phyloP scores from a whole-genome alignment of 2,888 invertebrate genomes.

The Fabriciana adippe region DNA sequence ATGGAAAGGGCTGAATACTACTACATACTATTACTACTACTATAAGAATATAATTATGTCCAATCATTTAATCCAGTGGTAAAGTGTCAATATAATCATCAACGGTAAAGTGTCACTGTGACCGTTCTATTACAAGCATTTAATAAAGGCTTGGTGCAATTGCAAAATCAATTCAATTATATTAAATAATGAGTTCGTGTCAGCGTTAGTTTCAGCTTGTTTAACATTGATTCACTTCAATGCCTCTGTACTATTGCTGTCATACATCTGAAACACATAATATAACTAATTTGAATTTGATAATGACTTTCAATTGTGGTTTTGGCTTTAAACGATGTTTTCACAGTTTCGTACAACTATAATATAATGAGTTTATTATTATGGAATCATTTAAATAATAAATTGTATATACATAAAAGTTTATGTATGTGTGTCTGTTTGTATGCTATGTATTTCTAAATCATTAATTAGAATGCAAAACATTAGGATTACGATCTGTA shows the following conservation, averaged over 20 bases:
- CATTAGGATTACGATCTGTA: too few relatives aligned
- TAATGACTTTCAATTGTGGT: constrained; percentile 1
- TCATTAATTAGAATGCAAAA: too few relatives aligned
- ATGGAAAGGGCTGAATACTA: too few relatives aligned
- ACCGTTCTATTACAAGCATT: neutral
- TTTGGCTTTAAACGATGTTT: neutral
- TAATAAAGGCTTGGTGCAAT: neutral
- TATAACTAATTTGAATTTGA: constrained; percentile 7
- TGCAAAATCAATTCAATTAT: constrained; percentile 10
- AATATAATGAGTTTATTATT: neutral
- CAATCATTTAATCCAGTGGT: too few relatives aligned
- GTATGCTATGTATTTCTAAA: too few relatives aligned
- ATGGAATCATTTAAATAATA: neutral
- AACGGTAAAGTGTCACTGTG: too few relatives aligned
- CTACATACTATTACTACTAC: too few relatives aligned
- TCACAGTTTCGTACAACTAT: neutral
- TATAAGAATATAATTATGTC: too few relatives aligned
- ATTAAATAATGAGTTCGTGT: constrained; percentile 10
- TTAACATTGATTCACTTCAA: constrained; percentile 11
- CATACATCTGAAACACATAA: neutral
- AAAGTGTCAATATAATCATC: neutral
- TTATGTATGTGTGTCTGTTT: too few relatives aligned
- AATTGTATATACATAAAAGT: too few relatives aligned
- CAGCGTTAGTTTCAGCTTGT: constrained; percentile 11
- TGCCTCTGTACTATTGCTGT: neutral